Percentiles rank a stretch among this genome's conserved stretches.
Evolutionary conservation across 2,113 vertebrate species (phyloP).

Genomic region (Paradisaea rubra): DNA sequence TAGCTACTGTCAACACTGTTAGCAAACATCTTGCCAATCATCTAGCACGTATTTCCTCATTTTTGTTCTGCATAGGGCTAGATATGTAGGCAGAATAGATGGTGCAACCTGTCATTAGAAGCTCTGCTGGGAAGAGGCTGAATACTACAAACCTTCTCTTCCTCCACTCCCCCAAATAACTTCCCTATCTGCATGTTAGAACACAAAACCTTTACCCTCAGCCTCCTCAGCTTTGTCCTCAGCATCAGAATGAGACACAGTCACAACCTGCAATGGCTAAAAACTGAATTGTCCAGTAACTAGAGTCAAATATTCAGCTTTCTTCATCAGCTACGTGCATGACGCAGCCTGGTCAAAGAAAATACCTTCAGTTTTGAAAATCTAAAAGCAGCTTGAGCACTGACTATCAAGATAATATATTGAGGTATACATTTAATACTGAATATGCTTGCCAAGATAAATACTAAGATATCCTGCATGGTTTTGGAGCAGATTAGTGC

Average conservation of each 20-base stretch:
- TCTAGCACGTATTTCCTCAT: constrained; percentile 23
- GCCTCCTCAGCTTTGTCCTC: background rate
- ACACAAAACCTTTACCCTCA: background rate
- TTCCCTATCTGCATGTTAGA: background rate
- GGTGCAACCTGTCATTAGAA: background rate
- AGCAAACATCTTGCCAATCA: background rate
- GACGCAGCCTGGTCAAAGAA: background rate
- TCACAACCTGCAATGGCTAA: background rate
- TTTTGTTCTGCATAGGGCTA: background rate
- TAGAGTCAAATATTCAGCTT: background rate
- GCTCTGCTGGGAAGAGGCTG: background rate
- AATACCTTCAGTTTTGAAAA: background rate
- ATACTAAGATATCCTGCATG: background rate
- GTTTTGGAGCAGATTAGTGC: background rate
- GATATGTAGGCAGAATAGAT: background rate
- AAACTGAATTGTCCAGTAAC: background rate
- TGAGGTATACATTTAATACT: background rate
- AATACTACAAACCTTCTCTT: background rate
- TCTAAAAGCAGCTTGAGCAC: background rate
- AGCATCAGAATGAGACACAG: background rate
- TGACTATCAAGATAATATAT: background rate
- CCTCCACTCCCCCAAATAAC: background rate
- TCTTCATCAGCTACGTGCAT: rapidly evolving
- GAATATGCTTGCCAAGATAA: background rate
- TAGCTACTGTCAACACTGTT: background rate